phyloP scores from a whole-genome alignment of 2,113 vertebrate genomes.

The Chaenocephalus aceratus region DNA sequence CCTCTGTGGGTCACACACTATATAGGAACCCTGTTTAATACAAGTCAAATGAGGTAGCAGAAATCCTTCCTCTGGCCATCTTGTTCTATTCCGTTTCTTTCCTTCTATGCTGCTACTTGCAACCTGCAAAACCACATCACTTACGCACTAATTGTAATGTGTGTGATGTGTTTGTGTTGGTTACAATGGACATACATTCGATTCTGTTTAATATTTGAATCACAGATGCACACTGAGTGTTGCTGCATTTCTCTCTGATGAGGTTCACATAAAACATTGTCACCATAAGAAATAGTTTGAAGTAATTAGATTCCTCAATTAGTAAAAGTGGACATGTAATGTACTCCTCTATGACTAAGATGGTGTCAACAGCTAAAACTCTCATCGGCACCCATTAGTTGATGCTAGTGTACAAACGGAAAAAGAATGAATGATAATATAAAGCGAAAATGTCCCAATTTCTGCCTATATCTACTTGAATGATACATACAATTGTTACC shows the following conservation, averaged over 20 bases:
- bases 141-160: neutral
- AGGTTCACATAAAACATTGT: neutral
- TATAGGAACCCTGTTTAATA: slow-evolving; percentile 31
- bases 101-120: neutral
- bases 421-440: neutral
- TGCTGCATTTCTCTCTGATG: neutral
- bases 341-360: neutral
- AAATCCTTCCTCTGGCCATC: neutral
- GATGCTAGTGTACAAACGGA: neutral
- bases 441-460: too few relatives aligned
- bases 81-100: neutral
- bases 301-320: neutral
- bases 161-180: neutral
- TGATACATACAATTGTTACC: neutral
- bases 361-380: neutral
- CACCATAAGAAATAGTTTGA: neutral
- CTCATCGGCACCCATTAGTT: neutral
- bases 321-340: neutral
- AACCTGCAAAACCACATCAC: neutral
- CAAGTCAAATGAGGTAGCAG: slow-evolving; percentile 33
- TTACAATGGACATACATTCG: neutral
- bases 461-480: neutral
- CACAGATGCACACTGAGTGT: neutral
- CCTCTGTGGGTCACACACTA: slow-evolving; percentile 53
- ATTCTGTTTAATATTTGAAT: neutral